phyloP scores from a whole-genome alignment of 2,888 invertebrate genomes.

The Empis livida region DNA sequence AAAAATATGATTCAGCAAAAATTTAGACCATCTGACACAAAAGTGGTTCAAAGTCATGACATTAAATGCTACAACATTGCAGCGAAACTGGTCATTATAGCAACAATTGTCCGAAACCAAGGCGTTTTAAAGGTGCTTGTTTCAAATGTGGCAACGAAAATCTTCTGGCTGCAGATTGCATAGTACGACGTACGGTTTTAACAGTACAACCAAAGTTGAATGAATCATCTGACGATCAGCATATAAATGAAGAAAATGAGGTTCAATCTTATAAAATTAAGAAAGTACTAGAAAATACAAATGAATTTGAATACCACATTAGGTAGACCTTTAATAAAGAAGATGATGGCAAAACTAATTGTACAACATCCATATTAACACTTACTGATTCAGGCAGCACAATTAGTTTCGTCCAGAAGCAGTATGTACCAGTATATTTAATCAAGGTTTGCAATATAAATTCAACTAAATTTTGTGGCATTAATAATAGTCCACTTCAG shows the following conservation, averaged over 20 bases:
- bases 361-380: slow-evolving; percentile 1
- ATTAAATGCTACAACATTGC: background rate
- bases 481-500: slow-evolving; percentile 8
- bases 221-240: background rate
- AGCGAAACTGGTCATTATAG: slow-evolving; percentile 1
- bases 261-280: background rate
- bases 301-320: slow-evolving; percentile 1
- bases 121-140: background rate
- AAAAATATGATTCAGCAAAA: too few relatives aligned
- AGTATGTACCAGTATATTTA: slow-evolving; percentile 6
- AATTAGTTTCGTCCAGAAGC: slow-evolving; percentile 7
- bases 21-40: too few relatives aligned
- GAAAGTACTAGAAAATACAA: background rate
- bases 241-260: background rate
- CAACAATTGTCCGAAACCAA: background rate
- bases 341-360: background rate
- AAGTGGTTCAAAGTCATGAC: too few relatives aligned
- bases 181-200: background rate
- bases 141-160: background rate
- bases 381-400: slow-evolving; percentile 10
- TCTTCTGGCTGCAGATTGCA: background rate
- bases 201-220: background rate
- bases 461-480: slow-evolving; percentile 7
- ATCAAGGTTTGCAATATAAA: too few relatives aligned
- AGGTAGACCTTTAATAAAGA: background rate